These are phyloP conservation scores for Hippoglossus hippoglossus DNA, from an alignment of 2,797 vertebrate species.

Conservation along the genomic window DNA sequence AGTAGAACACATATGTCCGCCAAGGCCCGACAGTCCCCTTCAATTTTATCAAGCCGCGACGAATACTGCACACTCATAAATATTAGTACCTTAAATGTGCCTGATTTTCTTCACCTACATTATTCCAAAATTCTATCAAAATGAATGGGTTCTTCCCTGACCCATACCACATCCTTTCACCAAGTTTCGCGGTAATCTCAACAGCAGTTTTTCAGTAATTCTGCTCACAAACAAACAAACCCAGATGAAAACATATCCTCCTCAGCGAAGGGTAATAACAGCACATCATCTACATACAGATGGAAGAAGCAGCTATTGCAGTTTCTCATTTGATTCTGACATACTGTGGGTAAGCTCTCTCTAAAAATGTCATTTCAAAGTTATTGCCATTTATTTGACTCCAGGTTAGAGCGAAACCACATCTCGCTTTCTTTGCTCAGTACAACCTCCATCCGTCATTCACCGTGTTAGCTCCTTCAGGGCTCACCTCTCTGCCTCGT, in stretches of 20 bases:
- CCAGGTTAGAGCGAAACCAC: background rate
- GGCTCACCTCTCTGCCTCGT: slow-evolving; percentile 39
- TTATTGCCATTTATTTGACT: slow-evolving; percentile 32
- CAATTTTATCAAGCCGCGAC: too few species aligned
- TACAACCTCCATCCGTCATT: slow-evolving; percentile 57
- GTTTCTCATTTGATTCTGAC: slow-evolving; percentile 20
- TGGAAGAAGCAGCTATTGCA: slow-evolving; percentile 1
- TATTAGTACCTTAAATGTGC: too few species aligned
- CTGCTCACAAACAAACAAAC: too few species aligned
- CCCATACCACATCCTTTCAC: too few species aligned
- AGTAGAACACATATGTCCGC: background rate
- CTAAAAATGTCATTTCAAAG: slow-evolving; percentile 31
- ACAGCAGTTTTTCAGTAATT: too few species aligned
- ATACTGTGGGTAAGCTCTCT: slow-evolving; percentile 23
- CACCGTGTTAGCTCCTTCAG: slow-evolving; percentile 39
- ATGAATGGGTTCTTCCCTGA: too few species aligned
- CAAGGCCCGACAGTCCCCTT: too few species aligned
- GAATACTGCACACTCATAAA: too few species aligned
- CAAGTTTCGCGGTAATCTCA: too few species aligned
- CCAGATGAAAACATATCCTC: too few species aligned
- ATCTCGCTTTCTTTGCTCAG: slow-evolving; percentile 33
- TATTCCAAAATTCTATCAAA: too few species aligned
- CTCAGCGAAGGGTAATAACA: background rate
- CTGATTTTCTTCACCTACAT: too few species aligned
- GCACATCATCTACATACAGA: background rate